These are phyloP conservation scores for Darevskia mixta DNA, from an alignment of 2,797 vertebrate genomes.

Conservation along the genomic window DNA sequence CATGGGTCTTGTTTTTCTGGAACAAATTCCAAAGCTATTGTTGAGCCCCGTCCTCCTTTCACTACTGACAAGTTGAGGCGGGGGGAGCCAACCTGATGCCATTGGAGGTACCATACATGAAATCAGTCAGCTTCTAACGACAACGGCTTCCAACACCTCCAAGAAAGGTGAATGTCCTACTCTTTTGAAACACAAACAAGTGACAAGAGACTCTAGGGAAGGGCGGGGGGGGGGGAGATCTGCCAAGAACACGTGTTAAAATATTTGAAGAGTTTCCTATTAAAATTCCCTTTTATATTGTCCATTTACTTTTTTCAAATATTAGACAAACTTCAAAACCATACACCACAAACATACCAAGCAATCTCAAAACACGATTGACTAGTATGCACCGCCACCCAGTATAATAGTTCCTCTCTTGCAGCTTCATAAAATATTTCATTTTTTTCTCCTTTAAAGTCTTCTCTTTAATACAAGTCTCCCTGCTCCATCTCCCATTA, in stretches of 20 bases:
- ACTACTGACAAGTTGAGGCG: background rate
- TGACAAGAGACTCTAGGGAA: conserved; percentile 68
- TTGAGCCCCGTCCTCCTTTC: conserved; percentile 19
- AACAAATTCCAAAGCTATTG: conserved; percentile 1
- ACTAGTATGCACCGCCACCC: conserved; percentile 58
- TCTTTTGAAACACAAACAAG: conserved; percentile 72
- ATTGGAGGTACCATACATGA: conserved; percentile 37
- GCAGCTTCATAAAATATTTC: conserved; percentile 51
- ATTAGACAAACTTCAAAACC: conserved; percentile 60
- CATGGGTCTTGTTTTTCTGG: background rate
- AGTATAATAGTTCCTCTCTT: conserved; percentile 59
- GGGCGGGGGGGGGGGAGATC: conserved; percentile 43
- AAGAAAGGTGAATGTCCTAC: conserved; percentile 79
- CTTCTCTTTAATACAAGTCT: conserved; percentile 53
- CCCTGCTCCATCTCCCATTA: conserved; percentile 42
- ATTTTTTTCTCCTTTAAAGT: conserved; percentile 39
- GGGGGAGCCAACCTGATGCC: conserved; percentile 30
- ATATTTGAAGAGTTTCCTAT: conserved; percentile 72
- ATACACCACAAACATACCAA: conserved; percentile 56
- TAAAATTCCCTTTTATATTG: conserved; percentile 75
- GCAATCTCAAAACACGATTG: conserved; percentile 63
- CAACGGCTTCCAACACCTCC: conserved; percentile 66
- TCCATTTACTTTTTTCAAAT: conserved; percentile 62
- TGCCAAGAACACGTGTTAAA: conserved; percentile 69
- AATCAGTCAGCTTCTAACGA: conserved; percentile 63